Conservation (phyloP, 2,888 invertebrate genomes). For the Drosophila nr. medialis region DNA sequence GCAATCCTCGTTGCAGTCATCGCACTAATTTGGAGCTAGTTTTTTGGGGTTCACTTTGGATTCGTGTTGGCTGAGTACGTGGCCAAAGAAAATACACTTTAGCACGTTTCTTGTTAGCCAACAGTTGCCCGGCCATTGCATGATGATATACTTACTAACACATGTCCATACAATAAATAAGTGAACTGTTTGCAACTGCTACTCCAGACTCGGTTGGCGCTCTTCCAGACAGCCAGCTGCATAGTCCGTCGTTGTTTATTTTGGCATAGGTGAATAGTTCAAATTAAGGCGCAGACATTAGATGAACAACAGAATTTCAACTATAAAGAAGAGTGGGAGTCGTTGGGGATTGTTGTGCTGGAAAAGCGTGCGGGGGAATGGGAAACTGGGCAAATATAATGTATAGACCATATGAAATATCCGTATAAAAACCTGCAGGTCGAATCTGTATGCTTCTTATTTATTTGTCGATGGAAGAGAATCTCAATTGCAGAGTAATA, state of each 20-base stretch:
- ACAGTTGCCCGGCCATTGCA: constrained; percentile 61
- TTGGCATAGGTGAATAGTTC: constrained; percentile 66
- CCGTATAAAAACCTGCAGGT: not conserved
- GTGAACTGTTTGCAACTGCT: constrained; percentile 30
- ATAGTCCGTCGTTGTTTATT: constrained; percentile 53
- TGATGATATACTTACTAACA: constrained; percentile 35
- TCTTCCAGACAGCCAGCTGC: constrained; percentile 41
- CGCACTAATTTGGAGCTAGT: constrained; percentile 73
- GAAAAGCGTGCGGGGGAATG: not conserved
- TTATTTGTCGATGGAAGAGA: not conserved
- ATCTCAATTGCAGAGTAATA: not conserved
- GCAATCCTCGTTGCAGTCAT: constrained; percentile 65
- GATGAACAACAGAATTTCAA: constrained; percentile 29
- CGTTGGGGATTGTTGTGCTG: not conserved
- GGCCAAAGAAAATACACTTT: constrained; percentile 79
- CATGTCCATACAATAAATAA: constrained; percentile 26
- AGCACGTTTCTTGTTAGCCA: constrained; percentile 79
- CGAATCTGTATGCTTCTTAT: not conserved
- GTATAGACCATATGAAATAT: not conserved
- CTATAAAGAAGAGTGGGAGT: not conserved
- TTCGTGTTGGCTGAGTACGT: constrained; percentile 57
- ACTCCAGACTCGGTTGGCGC: constrained; percentile 7
- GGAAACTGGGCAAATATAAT: not conserved
- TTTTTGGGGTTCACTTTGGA: constrained; percentile 59
- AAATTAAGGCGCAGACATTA: constrained; percentile 57